Conservation (phyloP, 2,888 invertebrate species). For the Esperia sulphurella region DNA sequence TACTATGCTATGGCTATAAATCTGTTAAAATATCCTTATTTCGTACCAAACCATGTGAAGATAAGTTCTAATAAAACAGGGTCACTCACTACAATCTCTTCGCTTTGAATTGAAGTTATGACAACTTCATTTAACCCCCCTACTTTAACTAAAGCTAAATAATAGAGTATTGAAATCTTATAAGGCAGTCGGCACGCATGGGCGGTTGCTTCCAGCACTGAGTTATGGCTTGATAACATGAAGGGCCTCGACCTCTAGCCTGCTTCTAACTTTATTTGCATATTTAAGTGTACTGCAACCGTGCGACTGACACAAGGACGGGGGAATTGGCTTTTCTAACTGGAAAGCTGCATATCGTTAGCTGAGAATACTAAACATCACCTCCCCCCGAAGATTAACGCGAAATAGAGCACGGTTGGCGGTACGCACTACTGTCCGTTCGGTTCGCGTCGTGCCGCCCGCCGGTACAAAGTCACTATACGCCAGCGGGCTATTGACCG, state of each 20-base stretch:
- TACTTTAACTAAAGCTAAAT: slow-evolving; percentile 11
- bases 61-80: too few species aligned
- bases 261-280: slow-evolving; percentile 49
- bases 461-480: too few species aligned
- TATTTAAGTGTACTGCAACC: slow-evolving; percentile 31
- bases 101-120: slow-evolving; percentile 3
- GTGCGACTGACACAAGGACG: slow-evolving; percentile 5
- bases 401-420: too few species aligned
- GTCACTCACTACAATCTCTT: too few species aligned
- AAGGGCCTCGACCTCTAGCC: slow-evolving; percentile 46
- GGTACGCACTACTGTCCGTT: too few species aligned
- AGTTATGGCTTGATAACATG: slow-evolving; percentile 64
- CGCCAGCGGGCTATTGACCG: too few species aligned
- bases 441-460: too few species aligned
- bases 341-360: background rate
- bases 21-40: too few species aligned
- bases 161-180: slow-evolving; percentile 54
- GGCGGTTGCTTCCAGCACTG: slow-evolving; percentile 44
- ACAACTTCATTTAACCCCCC: slow-evolving; percentile 9
- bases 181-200: slow-evolving; percentile 59
- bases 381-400: too few species aligned
- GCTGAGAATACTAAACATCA: too few species aligned
- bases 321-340: background rate
- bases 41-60: too few species aligned
- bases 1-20: too few species aligned